Evolutionary conservation across 2,888 invertebrate species (phyloP), one percentile per base, ranked within the genome.

Genomic region (Calephelis perditalis): DNA sequence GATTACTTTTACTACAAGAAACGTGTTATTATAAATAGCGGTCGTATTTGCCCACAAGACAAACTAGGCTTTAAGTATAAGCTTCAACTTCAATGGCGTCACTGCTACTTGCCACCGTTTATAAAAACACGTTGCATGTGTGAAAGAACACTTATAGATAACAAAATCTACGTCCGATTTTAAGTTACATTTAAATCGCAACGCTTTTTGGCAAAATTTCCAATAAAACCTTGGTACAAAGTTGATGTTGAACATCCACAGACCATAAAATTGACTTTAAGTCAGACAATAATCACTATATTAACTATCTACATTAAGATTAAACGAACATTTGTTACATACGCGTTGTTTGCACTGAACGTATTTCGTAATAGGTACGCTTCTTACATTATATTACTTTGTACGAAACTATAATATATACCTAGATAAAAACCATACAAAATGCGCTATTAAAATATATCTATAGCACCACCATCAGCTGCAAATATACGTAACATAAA

Each of bases 391-490:
- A 52, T 11, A 52, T 35, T 52, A 52, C 35, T 77, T 79, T 76
- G 74, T 77, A 77, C 73, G 74, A 73, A 66, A 65, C 63, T 69
- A 52, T 52, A 52, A 52, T 52, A 52, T 52, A 35, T 35, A n/a
- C n/a, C n/a, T n/a, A 52, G 52, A 52, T 52, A 52, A 52, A 52
- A 52, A 52, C 52, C 11, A 35, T 52, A 52, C 52, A 66, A 70
- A 69, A 72, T 71, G 75, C 71, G 71, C 71, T 74, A 73, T 73
- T 67, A 73, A 75, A 74, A 71, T 73, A 73, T 73, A 74, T 71
- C 73, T 83, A 79, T 89, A 90, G 89, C 89, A 90, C 89, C 89
- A 89, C 81, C 76, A 71, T 88, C 87, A 89, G 88, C 89, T 85
- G 84, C 79, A 76, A 75, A 76, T 81, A 82, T 77, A 82, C 76